Evolutionary conservation across 2,113 vertebrate species (phyloP), one percentile per base, ranked within the genome.

Genomic region (Sialia sialis): DNA sequence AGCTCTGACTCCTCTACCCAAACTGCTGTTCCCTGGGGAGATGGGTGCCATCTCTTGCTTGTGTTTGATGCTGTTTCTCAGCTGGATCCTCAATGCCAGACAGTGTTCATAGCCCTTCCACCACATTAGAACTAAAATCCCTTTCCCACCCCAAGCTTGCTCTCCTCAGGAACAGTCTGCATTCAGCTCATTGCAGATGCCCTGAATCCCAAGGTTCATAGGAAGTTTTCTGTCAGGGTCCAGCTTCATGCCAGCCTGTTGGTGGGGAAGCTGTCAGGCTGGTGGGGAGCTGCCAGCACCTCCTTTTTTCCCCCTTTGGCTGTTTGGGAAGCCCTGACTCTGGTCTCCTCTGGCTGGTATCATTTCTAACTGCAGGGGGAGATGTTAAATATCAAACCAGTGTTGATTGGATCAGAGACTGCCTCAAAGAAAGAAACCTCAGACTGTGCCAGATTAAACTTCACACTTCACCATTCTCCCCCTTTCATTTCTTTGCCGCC

Each of bases 341-440:
- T 2, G 5, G 27, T 82, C 63, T 94, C 60, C 85, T 91, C 78
- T 0, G 2, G 52, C 41, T 83, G 67, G 80, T 89, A 95, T 96
- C 54, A 92, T 95, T 95, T 94, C 91, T 79, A 88, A 87, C 95
- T 94, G 85, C 87, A 91, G 92, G 93, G 96, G 95, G 94, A 95
- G 94, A 97, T 95, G 95, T 96, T 96, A 94, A 97, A 95, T 97
- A 94, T 95, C 96, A 95, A 95, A 97, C 94, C 74, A 7, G 78
- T 51, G 89, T 86, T 95, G 96, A 97, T 92, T 95, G 93, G 93
- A 96, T 95, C 91, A 93, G 88, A 69, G 90, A 68, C 70, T 0
- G 90, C 80, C 87, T 90, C 83, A 96, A 86, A 94, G 90, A 93
- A 96, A 86, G 78, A 88, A 94, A 78, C 76, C 26, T 88, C 70